Evolutionary conservation across 2,797 vertebrate genomes (phyloP).

Genomic region (Girardinus metallicus): DNA sequence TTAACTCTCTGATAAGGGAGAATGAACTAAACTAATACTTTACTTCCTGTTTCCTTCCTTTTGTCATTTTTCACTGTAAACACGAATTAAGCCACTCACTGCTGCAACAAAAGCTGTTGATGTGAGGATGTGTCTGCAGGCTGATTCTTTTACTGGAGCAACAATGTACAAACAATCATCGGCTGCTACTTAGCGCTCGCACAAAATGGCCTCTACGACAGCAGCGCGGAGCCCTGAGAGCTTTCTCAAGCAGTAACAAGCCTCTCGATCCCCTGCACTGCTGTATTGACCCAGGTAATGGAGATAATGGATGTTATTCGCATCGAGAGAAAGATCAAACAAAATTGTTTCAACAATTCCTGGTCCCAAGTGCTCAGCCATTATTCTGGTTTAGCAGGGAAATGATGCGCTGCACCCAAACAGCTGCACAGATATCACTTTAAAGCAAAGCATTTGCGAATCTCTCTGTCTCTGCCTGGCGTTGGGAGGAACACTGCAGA

Average conservation of each 20-base stretch:
- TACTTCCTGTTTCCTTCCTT: constrained; percentile 21
- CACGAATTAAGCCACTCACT: constrained; percentile 3
- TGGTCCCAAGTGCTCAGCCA: constrained; percentile 54
- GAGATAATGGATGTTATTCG: constrained; percentile 77
- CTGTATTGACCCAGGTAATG: constrained; percentile 78
- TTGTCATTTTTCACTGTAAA: constrained; percentile 29
- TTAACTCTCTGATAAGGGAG: constrained; percentile 12
- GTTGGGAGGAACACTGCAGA: constrained; percentile 2
- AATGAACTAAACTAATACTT: constrained; percentile 5
- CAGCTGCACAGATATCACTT: constrained; percentile 29
- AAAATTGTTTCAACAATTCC: constrained; percentile 53
- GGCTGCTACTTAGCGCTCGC: constrained; percentile 25
- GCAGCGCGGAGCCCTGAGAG: constrained; percentile 59
- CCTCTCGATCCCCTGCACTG: constrained; percentile 32
- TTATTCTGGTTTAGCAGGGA: constrained; percentile 40
- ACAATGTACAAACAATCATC: constrained; percentile 53
- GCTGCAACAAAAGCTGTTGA: constrained; percentile 41
- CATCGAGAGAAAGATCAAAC: constrained; percentile 70
- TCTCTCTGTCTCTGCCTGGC: not conserved
- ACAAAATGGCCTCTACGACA: constrained; percentile 57
- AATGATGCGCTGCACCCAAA: constrained; percentile 22
- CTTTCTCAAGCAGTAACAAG: constrained; percentile 37
- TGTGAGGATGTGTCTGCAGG: constrained; percentile 26
- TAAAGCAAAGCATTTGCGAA: constrained; percentile 17
- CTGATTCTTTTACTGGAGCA: constrained; percentile 30